phyloP scores from a whole-genome alignment of 2,797 vertebrate species.

The Smutsia gigantea region DNA sequence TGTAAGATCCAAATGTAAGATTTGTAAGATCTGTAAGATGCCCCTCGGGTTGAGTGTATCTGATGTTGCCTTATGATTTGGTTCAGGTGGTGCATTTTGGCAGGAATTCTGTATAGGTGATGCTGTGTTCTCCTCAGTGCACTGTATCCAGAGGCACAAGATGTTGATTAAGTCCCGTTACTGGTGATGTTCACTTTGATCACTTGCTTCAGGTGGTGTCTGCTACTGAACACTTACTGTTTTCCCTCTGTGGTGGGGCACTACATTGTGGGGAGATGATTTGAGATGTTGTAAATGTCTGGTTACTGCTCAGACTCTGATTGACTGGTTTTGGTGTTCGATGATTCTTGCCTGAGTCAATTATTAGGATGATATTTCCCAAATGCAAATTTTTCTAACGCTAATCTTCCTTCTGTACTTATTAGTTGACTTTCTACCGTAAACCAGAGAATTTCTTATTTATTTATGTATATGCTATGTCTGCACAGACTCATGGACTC shows the following conservation, averaged over 20 bases:
- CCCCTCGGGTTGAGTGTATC: not conserved
- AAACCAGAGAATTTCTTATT: not conserved
- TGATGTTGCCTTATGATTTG: not conserved
- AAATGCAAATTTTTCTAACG: not conserved
- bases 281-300: not conserved
- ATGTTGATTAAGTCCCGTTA: not conserved
- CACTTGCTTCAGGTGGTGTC: not conserved
- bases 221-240: not conserved
- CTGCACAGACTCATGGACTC: not conserved
- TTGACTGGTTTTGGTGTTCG: not conserved
- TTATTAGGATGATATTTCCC: not conserved
- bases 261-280: not conserved
- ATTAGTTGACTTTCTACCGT: not conserved
- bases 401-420: not conserved
- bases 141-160: fast-evolving
- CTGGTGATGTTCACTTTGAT: not conserved
- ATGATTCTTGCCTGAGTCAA: not conserved
- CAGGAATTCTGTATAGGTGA: fast-evolving
- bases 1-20: not conserved
- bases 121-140: not conserved
- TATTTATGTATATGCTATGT: not conserved
- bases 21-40: too few relatives aligned
- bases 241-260: not conserved
- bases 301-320: not conserved
- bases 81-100: not conserved